These are phyloP conservation scores for Colius striatus DNA, from an alignment of 2,113 vertebrate genomes.

Conservation along the genomic window DNA sequence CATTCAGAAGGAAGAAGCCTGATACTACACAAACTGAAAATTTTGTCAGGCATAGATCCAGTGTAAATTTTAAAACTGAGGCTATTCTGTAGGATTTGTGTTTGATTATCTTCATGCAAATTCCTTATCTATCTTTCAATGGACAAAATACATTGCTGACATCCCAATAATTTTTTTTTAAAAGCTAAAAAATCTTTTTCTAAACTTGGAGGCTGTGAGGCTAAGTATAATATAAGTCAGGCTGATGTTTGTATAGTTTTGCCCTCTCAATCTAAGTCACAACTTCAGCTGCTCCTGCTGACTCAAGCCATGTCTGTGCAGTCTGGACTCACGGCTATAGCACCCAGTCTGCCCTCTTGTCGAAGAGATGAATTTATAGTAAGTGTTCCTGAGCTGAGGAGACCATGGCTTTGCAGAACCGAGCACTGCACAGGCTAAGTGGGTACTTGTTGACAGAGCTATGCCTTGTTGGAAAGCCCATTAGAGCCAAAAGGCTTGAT, in stretches of 20 bases:
- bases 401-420: rapidly evolving
- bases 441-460: not conserved
- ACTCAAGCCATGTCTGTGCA: not conserved
- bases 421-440: not conserved
- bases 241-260: not conserved
- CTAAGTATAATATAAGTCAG: rapidly evolving
- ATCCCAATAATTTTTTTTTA: not conserved
- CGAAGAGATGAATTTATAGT: rapidly evolving
- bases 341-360: not conserved
- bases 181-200: rapidly evolving
- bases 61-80: not conserved
- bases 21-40: not conserved
- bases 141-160: not conserved
- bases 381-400: not conserved
- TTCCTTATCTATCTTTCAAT: not conserved
- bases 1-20: not conserved
- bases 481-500: not conserved
- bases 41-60: not conserved
- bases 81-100: not conserved
- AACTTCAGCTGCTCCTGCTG: not conserved
- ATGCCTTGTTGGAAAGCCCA: not conserved
- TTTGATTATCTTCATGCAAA: not conserved
- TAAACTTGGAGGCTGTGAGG: not conserved
- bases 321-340: not conserved
- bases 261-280: not conserved